Base-by-base conservation (phyloP, 2,797 vertebrate genomes). In the Sebastes jordani region DNA sequence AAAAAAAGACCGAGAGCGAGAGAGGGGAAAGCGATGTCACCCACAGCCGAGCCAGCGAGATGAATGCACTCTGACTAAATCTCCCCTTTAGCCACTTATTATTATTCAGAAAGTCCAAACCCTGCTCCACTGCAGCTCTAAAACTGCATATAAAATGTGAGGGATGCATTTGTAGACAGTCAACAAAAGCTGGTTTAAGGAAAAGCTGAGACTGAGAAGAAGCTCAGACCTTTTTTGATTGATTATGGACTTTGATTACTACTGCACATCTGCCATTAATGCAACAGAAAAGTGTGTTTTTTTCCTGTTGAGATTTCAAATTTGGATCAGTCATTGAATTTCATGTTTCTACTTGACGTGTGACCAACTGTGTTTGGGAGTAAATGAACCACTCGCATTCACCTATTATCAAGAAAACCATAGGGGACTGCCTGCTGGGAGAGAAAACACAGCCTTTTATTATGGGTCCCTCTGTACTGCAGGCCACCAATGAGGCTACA, bases 41-140 rank as follows among this genome's bases (percentile, higher is more conserved):
- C 84, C 78, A 88, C 81, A 88, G 85, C 85, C 76, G 30, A 89
- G 85, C 81, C 74, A 78, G 74, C 29, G 46, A 91, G 84, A 92
- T 90, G 88, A 92, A 95, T 93, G 83, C 88, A 83, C 82, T 93
- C 86, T 92, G 91, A 93, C 92, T 91, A 89, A 91, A 92, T 86
- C 89, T 90, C 78, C 91, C 91, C 91, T 87, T 89, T 86, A 92
- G 93, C 90, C 85, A 91, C 88, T 94, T 80, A 91, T 94, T 94
- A 89, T 86, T 92, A 94, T 93, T 93, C 94, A 91, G 59, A 88
- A 88, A 87, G 76, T 89, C 90, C 84, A 70, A 89, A 89, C 74
- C 81, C 65, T 61, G 72, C 85, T 88, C 86, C 34, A 64, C 74
- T 20, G 36, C 84, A 61, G 86, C 87, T 89, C 79, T 66, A 13